These are phyloP conservation scores for Hippopotamus amphibius DNA, from an alignment of 2,113 vertebrate species.

Conservation along the genomic window DNA sequence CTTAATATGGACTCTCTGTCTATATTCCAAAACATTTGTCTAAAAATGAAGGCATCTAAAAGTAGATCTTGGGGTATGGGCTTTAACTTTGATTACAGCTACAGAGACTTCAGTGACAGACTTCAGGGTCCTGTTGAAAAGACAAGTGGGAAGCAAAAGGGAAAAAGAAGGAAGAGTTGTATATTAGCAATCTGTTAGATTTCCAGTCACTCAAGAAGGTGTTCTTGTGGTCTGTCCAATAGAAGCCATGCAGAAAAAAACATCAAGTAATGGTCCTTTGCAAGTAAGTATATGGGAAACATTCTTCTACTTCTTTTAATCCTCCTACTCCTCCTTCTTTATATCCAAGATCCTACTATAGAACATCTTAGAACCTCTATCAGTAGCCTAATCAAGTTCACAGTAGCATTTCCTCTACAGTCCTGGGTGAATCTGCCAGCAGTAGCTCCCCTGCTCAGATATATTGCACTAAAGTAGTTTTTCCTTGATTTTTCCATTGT, in stretches of 20 bases:
- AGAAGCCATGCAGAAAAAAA: not conserved
- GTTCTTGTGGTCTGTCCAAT: not conserved
- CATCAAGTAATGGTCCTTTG: not conserved
- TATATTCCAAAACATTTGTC: not conserved
- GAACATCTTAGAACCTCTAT: not conserved
- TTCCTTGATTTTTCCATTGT: slow-evolving; percentile 41
- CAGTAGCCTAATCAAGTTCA: not conserved
- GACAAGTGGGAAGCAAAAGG: not conserved
- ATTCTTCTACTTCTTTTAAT: not conserved
- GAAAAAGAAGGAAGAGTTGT: not conserved
- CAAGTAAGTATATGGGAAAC: not conserved
- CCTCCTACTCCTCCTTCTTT: not conserved
- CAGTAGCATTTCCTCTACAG: not conserved
- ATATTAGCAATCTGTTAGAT: not conserved
- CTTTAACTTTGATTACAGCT: not conserved
- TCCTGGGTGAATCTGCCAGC: not conserved
- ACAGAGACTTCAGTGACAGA: not conserved
- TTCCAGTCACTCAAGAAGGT: not conserved
- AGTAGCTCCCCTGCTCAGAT: not conserved
- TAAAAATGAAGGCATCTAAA: slow-evolving; percentile 17
- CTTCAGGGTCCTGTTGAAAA: not conserved
- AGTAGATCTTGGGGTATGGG: not conserved
- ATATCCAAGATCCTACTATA: not conserved
- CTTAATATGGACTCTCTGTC: not conserved
- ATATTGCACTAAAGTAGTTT: not conserved